Evolutionary conservation across 2,797 vertebrate species (phyloP).

Genomic region (Leptatherina wallacei): DNA sequence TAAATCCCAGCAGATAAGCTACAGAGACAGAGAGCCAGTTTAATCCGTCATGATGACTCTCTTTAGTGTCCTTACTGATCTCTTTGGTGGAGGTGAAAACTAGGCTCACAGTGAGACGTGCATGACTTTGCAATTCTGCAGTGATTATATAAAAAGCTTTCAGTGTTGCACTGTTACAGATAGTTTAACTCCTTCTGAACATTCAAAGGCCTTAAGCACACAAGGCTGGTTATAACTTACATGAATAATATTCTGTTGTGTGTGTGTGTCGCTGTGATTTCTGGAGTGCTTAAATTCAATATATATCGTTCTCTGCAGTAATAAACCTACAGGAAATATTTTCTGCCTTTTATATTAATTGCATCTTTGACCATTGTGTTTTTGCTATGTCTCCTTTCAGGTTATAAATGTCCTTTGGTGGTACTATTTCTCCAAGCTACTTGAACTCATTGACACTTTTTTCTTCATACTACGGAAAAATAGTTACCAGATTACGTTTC

Average conservation of each 20-base stretch:
- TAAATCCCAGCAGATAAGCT: neutral
- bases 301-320: neutral
- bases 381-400: slow-evolving; percentile 68
- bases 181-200: slow-evolving; percentile 19
- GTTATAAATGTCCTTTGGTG: slow-evolving; percentile 94
- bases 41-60: slow-evolving; percentile 58
- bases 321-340: neutral
- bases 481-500: slow-evolving; percentile 95
- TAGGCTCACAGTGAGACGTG: slow-evolving; percentile 44
- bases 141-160: slow-evolving; percentile 39
- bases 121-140: slow-evolving; percentile 38
- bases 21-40: slow-evolving; percentile 36
- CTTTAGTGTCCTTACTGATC: slow-evolving; percentile 18
- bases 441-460: slow-evolving; percentile 98
- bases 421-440: slow-evolving; percentile 99
- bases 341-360: neutral
- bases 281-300: neutral
- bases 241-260: slow-evolving; percentile 1
- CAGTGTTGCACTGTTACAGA: slow-evolving; percentile 14
- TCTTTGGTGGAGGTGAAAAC: slow-evolving; percentile 45
- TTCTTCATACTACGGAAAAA: slow-evolving; percentile 98
- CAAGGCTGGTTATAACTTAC: slow-evolving; percentile 11
- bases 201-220: slow-evolving; percentile 10
- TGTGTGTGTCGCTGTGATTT: neutral
- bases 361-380: neutral